A percentile compares a stretch with the other conserved stretches of the same genome.
phyloP scores from a whole-genome alignment of 2,797 vertebrate species.

The Schizopygopsis malacanthus region DNA sequence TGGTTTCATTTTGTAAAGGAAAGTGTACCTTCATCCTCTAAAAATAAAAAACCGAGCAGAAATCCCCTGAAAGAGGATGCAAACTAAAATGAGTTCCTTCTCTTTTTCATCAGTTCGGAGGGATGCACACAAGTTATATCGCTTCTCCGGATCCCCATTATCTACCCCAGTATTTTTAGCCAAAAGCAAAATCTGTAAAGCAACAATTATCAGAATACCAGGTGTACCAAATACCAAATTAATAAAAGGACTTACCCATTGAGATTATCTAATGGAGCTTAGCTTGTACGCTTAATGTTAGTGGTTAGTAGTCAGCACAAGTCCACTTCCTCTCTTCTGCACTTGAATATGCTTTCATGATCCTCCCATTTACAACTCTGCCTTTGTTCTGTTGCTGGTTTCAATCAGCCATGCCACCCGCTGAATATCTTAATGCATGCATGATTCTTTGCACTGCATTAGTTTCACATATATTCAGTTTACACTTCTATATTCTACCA shows the following conservation, averaged over 20 bases:
- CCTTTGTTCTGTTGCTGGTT: conserved; percentile 10
- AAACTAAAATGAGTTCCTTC: conserved; percentile 17
- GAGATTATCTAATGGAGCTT: conserved; percentile 46
- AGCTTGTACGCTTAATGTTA: conserved; percentile 37
- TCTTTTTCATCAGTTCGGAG: conserved; percentile 1
- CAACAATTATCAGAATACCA: not conserved
- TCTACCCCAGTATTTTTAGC: not conserved
- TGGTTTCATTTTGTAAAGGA: conserved; percentile 42
- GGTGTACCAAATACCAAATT: not conserved
- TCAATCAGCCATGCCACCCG: not conserved
- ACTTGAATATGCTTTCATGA: conserved; percentile 61
- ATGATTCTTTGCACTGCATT: not conserved
- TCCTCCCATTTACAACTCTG: conserved; percentile 64
- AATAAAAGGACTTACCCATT: conserved; percentile 62
- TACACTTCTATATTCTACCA: not conserved
- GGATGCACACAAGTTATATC: conserved; percentile 10
- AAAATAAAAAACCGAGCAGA: conserved; percentile 19
- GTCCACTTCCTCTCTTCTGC: conserved; percentile 71
- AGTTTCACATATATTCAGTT: not conserved
- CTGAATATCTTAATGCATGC: not conserved
- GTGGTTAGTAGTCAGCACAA: conserved; percentile 59
- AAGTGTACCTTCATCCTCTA: conserved; percentile 25
- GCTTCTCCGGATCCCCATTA: not conserved
- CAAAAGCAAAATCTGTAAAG: not conserved
- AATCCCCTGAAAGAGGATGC: conserved; percentile 32